Conservation (phyloP, 2,113 vertebrate species). For the Alligator mississippiensis region DNA sequence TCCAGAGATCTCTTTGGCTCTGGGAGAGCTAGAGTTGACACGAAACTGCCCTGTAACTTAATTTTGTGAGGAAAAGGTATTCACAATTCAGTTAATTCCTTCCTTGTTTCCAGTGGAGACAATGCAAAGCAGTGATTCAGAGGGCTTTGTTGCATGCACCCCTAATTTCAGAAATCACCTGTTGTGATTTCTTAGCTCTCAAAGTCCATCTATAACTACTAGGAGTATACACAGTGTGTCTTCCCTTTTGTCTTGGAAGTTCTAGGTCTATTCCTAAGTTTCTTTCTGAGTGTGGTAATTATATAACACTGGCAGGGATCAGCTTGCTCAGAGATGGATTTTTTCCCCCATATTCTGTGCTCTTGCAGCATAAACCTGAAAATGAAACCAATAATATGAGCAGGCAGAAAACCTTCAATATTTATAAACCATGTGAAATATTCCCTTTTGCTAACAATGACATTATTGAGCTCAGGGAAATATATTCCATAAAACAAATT, state of each 20-base stretch:
- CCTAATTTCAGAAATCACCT: no score
- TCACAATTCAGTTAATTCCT: neutral
- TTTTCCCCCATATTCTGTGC: neutral
- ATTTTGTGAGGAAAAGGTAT: neutral
- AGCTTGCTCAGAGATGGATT: neutral
- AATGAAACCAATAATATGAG: neutral
- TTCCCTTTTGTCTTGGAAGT: neutral
- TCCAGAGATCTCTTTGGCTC: neutral
- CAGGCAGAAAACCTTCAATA: neutral
- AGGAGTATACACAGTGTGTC: neutral
- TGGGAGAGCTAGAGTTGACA: neutral
- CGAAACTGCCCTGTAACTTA: neutral
- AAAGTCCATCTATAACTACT: neutral
- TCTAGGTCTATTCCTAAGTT: neutral
- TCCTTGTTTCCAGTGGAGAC: neutral
- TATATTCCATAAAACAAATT: neutral
- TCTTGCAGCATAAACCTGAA: neutral
- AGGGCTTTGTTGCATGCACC: no score
- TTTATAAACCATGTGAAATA: neutral
- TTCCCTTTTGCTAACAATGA: neutral
- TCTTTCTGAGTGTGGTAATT: neutral
- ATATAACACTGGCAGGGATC: neutral
- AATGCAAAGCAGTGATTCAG: neutral
- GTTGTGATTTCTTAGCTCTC: neutral
- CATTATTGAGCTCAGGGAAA: neutral